Percentiles rank a stretch among this genome's conserved stretches.
phyloP scores from a whole-genome alignment of 2,797 vertebrate species.

The Stomatorhinus walkeri region DNA sequence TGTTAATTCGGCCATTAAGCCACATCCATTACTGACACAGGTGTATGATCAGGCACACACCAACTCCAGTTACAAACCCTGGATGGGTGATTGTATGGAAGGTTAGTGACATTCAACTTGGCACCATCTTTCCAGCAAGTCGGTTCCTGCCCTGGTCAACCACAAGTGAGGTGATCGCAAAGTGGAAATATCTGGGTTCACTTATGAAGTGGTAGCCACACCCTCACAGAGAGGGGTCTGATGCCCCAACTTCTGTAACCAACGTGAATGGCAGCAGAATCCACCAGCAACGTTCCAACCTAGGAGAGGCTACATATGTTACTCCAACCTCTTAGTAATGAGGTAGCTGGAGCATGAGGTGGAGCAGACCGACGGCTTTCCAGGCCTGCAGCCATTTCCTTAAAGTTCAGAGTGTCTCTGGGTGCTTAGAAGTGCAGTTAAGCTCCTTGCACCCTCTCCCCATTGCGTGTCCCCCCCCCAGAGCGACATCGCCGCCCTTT shows the following conservation, averaged over 20 bases:
- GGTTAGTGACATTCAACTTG: background rate
- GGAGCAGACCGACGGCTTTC: too few relatives aligned
- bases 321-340: background rate
- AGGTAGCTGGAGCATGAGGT: background rate
- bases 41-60: background rate
- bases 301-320: background rate
- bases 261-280: background rate
- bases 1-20: background rate
- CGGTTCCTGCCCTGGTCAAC: background rate
- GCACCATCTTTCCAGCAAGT: background rate
- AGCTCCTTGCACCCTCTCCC: background rate
- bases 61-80: background rate
- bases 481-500: slow-evolving; percentile 68
- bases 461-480: slow-evolving; percentile 25
- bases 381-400: background rate
- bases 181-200: background rate
- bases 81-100: background rate
- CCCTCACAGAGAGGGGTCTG: background rate
- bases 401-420: background rate
- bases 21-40: background rate
- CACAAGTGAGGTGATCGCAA: background rate
- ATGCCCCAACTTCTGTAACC: background rate
- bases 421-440: background rate
- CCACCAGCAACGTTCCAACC: background rate
- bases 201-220: background rate